Evolutionary conservation across 2,888 invertebrate genomes (phyloP).

Genomic region (Agrotis ipsilon): DNA sequence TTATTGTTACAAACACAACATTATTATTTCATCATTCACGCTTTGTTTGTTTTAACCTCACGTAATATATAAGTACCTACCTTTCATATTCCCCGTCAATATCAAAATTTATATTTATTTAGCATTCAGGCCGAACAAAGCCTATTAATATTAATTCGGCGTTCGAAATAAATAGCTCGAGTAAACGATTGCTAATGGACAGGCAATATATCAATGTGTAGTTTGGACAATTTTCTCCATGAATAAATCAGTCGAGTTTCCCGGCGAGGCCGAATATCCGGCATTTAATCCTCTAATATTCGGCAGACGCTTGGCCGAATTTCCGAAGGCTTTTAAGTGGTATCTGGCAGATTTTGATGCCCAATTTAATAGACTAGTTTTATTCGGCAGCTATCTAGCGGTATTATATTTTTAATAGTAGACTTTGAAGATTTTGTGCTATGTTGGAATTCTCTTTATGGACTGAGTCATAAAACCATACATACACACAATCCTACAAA

Average conservation of each 20-base stretch:
- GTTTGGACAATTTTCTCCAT: slow-evolving; percentile 66
- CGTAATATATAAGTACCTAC: slow-evolving; percentile 18
- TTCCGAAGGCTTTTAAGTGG: slow-evolving; percentile 44
- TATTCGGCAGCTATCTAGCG: slow-evolving; percentile 31
- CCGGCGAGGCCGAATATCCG: slow-evolving; percentile 39
- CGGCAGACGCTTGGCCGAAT: slow-evolving; percentile 30
- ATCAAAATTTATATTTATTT: slow-evolving; percentile 44
- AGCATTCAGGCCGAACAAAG: slow-evolving; percentile 30
- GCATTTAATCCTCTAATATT: slow-evolving; percentile 63
- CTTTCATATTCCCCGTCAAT: slow-evolving; percentile 18
- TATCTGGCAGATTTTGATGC: slow-evolving; percentile 32
- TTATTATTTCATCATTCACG: slow-evolving; percentile 27
- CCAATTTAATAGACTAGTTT: slow-evolving; percentile 38
- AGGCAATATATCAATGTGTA: slow-evolving; percentile 56
- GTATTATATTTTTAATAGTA: slow-evolving; percentile 13
- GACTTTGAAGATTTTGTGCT: slow-evolving; percentile 1
- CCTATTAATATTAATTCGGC: slow-evolving; percentile 42
- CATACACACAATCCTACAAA: background rate
- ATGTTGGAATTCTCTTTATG: background rate
- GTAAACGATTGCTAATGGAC: slow-evolving; percentile 55
- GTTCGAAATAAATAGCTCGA: slow-evolving; percentile 50
- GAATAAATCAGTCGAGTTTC: slow-evolving; percentile 59
- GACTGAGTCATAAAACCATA: background rate
- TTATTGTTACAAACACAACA: slow-evolving; percentile 10
- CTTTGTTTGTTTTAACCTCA: slow-evolving; percentile 22